Conservation (phyloP, 2,113 vertebrate species). For the Grammomys dolichurus region DNA sequence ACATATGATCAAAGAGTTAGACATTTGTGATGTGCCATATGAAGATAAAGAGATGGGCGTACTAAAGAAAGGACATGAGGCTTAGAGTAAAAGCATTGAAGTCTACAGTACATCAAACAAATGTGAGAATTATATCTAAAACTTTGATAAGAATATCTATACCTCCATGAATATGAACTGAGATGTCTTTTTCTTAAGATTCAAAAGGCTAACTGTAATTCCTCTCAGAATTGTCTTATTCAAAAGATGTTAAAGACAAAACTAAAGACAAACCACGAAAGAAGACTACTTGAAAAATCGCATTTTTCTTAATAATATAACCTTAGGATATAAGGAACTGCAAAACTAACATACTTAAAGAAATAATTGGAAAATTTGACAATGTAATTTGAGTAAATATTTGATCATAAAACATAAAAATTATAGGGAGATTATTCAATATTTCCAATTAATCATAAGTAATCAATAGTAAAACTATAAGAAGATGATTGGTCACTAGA, state of each 20-base stretch:
- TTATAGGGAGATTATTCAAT: background rate
- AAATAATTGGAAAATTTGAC: constrained; percentile 31
- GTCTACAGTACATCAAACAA: background rate
- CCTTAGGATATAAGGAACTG: background rate
- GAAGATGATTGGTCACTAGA: background rate
- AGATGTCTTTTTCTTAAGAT: background rate
- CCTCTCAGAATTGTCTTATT: background rate
- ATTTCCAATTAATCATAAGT: background rate
- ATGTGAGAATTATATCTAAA: constrained; percentile 41
- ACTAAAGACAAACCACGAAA: constrained; percentile 46
- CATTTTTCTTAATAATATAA: background rate
- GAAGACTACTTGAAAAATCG: background rate
- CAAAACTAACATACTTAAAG: background rate
- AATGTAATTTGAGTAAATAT: background rate
- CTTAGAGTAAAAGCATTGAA: background rate
- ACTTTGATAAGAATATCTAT: background rate
- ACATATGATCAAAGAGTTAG: background rate
- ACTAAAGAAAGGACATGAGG: background rate
- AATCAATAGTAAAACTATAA: background rate
- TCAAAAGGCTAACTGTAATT: background rate
- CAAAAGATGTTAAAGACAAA: constrained; percentile 24
- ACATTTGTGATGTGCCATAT: background rate
- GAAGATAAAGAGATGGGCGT: background rate
- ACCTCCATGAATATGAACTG: background rate
- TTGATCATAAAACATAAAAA: background rate